Evolutionary conservation across 2,888 invertebrate species (phyloP).

Genomic region (Pollenia angustigena): DNA sequence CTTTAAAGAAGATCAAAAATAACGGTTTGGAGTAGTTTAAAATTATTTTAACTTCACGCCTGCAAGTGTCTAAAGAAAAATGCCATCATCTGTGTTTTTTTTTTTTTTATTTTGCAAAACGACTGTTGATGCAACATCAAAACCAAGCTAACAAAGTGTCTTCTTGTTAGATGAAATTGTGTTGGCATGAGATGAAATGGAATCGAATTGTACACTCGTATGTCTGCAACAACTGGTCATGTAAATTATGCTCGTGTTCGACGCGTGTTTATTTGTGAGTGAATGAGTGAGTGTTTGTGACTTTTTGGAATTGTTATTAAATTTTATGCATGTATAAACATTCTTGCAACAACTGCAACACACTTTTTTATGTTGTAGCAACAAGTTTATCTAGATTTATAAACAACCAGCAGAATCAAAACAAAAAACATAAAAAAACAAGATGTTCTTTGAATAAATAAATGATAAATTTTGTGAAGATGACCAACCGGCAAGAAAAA

Average conservation of each 20-base stretch:
- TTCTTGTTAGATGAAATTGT: constrained; percentile 19
- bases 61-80: constrained; percentile 32
- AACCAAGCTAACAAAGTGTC: neutral
- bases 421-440: constrained; percentile 8
- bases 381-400: constrained; percentile 50
- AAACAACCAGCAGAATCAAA: neutral
- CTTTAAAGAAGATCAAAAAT: constrained; percentile 43
- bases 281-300: neutral
- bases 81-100: constrained; percentile 15
- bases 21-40: constrained; percentile 41
- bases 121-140: constrained; percentile 1
- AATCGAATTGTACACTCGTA: constrained; percentile 4
- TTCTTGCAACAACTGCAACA: constrained; percentile 22
- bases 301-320: constrained; percentile 47
- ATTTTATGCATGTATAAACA: constrained; percentile 54
- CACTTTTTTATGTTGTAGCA: constrained; percentile 31
- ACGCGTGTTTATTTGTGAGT: constrained; percentile 54
- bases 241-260: constrained; percentile 69
- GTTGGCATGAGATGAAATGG: constrained; percentile 40
- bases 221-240: constrained; percentile 52
- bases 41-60: constrained; percentile 57
- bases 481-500: neutral
- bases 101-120: neutral
- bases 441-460: constrained; percentile 37
- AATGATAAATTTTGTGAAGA: constrained; percentile 39